A percentile compares a stretch with the other conserved stretches of the same genome.
Evolutionary conservation across 2,797 vertebrate species (phyloP).

Genomic region (Myotis planiceps): DNA sequence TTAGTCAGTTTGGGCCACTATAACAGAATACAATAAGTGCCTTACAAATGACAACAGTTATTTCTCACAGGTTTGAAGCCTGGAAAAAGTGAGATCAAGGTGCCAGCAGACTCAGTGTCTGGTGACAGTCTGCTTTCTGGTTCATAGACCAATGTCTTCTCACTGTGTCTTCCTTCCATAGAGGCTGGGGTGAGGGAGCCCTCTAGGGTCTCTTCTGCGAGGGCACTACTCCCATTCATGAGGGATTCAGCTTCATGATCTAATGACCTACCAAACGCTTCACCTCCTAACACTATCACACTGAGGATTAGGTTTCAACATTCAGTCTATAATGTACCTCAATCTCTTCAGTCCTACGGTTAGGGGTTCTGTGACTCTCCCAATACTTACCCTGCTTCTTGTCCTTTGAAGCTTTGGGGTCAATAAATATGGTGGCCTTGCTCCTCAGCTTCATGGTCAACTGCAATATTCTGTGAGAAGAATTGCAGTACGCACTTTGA

Average conservation of each 20-base stretch:
- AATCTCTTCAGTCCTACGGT: not conserved
- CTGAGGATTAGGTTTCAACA: not conserved
- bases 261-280: not conserved
- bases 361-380: not conserved
- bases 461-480: not conserved
- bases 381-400: not conserved
- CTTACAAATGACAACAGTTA: not conserved
- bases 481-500: not conserved
- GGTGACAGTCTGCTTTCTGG: too few relatives aligned
- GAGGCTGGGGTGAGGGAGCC: not conserved
- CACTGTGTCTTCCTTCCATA: not conserved
- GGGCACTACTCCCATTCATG: not conserved
- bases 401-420: not conserved
- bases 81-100: not conserved
- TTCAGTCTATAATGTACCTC: not conserved
- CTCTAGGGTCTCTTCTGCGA: not conserved
- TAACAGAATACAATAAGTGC: not conserved
- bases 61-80: not conserved
- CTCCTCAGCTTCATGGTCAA: not conserved
- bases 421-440: not conserved
- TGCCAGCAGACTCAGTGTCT: not conserved
- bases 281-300: not conserved
- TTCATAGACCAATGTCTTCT: not conserved
- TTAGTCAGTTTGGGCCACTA: not conserved
- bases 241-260: not conserved